Percentiles rank a stretch among this genome's conserved stretches.
These are phyloP conservation scores for Thunnus albacares DNA, from an alignment of 2,797 vertebrate genomes.

Conservation along the genomic window DNA sequence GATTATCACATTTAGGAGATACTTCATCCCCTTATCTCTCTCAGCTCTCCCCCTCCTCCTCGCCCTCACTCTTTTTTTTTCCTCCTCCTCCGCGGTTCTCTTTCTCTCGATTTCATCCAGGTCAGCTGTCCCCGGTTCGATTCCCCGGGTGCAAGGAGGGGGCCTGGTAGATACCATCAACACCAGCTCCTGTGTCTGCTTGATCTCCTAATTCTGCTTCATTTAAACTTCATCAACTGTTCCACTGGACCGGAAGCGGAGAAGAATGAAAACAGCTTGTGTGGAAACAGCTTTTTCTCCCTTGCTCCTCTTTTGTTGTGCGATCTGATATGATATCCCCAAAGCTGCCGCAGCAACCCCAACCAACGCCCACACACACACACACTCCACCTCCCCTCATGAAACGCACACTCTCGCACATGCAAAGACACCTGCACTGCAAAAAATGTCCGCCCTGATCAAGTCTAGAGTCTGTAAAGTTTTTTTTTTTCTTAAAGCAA, in stretches of 20 bases:
- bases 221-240: constrained; percentile 99
- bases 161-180: constrained; percentile 81
- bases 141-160: constrained; percentile 62
- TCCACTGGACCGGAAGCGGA: constrained; percentile 99
- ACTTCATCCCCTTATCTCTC: constrained; percentile 83
- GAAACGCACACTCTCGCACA: constrained; percentile 4
- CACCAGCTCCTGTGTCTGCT: constrained; percentile 85
- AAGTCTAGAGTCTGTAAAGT: constrained; percentile 3
- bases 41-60: constrained; percentile 61
- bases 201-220: constrained; percentile 99
- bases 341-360: constrained; percentile 67
- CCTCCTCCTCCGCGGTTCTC: constrained; percentile 47
- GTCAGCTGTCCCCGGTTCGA: constrained; percentile 84
- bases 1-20: constrained; percentile 97
- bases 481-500: neutral
- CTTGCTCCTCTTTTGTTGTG: constrained; percentile 84
- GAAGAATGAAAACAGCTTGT: constrained; percentile 93
- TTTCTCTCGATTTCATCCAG: constrained; percentile 87
- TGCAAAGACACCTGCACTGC: constrained; percentile 32
- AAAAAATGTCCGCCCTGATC: constrained; percentile 18
- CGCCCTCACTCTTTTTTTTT: constrained; percentile 73
- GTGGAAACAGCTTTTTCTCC: constrained; percentile 79
- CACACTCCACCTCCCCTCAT: constrained; percentile 18
- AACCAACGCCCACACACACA: constrained; percentile 31
- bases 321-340: constrained; percentile 85